phyloP scores from a whole-genome alignment of 2,113 vertebrate genomes.

The Serilophus lunatus region DNA sequence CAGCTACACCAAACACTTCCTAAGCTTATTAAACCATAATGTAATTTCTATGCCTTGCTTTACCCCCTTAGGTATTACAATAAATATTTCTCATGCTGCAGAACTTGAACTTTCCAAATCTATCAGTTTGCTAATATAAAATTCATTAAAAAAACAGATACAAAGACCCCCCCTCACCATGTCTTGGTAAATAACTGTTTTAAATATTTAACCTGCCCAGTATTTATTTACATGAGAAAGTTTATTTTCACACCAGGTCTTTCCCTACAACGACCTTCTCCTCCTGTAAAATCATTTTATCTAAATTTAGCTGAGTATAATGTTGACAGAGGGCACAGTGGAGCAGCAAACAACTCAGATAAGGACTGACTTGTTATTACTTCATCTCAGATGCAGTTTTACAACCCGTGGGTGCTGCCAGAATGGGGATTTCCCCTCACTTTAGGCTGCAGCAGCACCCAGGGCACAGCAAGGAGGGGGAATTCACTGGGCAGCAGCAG shows the following conservation, averaged over 20 bases:
- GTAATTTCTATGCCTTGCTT: neutral
- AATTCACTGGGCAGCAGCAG: neutral
- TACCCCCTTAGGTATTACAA: neutral
- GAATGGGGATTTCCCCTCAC: neutral
- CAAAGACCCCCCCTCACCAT: neutral
- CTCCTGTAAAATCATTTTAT: neutral
- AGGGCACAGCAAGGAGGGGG: neutral
- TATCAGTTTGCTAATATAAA: neutral
- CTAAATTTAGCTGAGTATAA: neutral
- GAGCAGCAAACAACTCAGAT: neutral
- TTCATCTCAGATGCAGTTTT: neutral
- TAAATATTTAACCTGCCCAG: neutral
- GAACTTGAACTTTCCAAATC: neutral
- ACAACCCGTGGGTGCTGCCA: neutral
- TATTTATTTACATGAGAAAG: neutral
- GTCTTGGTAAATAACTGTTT: neutral
- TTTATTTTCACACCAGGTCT: neutral
- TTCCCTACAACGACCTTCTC: neutral
- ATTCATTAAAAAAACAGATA: neutral
- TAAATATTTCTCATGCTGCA: neutral
- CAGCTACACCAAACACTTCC: neutral
- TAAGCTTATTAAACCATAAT: neutral
- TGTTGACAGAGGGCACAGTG: neutral
- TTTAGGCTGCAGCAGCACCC: neutral
- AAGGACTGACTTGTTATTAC: neutral